Conservation (phyloP, 2,113 vertebrate genomes). For the Saguinus midas region DNA sequence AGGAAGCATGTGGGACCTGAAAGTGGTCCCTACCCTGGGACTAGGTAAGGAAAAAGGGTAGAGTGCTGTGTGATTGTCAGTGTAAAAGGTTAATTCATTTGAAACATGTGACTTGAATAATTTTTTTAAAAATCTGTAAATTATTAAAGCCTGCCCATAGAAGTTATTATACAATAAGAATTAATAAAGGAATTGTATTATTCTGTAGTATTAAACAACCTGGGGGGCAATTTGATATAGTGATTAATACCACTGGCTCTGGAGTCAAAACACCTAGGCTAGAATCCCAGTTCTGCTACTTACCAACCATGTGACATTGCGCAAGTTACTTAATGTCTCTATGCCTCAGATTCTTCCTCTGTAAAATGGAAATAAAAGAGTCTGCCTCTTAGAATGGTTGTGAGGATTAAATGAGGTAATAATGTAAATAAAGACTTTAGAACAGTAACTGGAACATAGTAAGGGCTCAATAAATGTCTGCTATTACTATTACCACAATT, state of each 20-base stretch:
- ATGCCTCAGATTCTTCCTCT: not conserved
- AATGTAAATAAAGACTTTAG: not conserved
- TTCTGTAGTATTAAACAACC: not conserved
- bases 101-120: not conserved
- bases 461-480: not conserved
- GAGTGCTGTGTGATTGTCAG: not conserved
- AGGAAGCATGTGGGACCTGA: not conserved
- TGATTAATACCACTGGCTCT: not conserved
- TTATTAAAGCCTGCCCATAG: not conserved
- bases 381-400: not conserved
- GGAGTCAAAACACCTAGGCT: not conserved
- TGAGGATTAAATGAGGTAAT: not conserved
- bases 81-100: not conserved
- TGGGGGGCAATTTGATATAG: not conserved
- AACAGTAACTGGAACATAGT: not conserved
- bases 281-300: not conserved
- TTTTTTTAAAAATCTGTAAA: not conserved
- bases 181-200: not conserved
- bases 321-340: not conserved
- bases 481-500: not conserved
- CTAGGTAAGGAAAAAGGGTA: not conserved
- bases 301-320: not conserved
- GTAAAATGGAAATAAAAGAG: conserved; percentile 33
- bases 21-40: not conserved
- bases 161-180: not conserved